Evolutionary conservation across 2,888 invertebrate species (phyloP).

Genomic region (Luperina testacea): DNA sequence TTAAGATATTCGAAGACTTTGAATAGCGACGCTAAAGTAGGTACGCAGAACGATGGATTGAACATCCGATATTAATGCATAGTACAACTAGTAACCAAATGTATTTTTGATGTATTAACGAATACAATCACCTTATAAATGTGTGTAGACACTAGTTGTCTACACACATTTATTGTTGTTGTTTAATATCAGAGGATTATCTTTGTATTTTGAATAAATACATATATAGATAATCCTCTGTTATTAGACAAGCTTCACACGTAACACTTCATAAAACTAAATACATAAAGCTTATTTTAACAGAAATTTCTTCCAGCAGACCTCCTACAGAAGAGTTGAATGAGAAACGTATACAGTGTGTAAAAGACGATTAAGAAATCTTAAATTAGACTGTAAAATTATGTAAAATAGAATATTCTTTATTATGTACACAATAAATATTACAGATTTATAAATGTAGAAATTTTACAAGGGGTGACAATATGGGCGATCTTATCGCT

Average conservation of each 20-base stretch:
- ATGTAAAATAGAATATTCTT: not conserved
- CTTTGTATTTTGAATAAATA: not conserved
- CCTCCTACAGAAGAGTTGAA: not conserved
- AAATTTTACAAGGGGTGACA: not conserved
- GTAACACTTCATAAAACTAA: not conserved
- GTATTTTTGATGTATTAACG: not conserved
- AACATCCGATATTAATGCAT: not conserved
- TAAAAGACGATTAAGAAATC: not conserved
- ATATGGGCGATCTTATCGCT: not conserved
- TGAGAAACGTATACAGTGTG: not conserved
- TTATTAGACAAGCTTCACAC: not conserved
- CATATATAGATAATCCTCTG: not conserved
- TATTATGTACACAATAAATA: not conserved
- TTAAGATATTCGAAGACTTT: conserved; percentile 49
- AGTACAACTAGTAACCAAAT: conserved; percentile 3
- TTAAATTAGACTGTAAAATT: not conserved
- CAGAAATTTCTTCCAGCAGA: not conserved
- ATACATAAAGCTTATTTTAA: not conserved
- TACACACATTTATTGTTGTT: too few species aligned
- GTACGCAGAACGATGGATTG: conserved; percentile 18
- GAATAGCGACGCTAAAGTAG: conserved; percentile 27
- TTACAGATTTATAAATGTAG: not conserved
- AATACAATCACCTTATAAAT: not conserved
- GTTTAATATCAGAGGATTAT: not conserved
- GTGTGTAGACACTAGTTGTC: not conserved